Evolutionary conservation across 2,888 invertebrate genomes (phyloP), one percentile per base, ranked within the genome.

Genomic region (Lysandra coridon): DNA sequence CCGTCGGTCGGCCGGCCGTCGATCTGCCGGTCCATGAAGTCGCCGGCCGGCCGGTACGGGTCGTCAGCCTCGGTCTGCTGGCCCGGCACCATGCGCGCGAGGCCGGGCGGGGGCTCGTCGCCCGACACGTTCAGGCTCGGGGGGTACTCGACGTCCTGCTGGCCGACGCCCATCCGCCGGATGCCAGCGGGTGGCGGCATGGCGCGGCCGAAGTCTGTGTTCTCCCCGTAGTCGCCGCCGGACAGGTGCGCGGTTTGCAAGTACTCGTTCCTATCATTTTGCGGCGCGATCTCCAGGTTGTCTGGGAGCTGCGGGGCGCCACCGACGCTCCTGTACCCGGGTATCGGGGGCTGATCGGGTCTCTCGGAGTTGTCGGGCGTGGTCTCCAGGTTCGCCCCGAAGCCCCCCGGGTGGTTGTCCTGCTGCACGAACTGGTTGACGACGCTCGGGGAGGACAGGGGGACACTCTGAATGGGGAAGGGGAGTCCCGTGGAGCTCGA

Each of bases 191-290:
- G 96, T 3, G 96, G 96, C 1, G 96, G 96, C 81, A 95, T 90
- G 80, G 92, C 91, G 82, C 95, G 95, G 80, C 90, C 90, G 74
- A 91, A 92, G 83, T 94, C 92, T 4, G 92, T 91, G 83, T 94
- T 94, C 81, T 92, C 94, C 14, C 88, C 89, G 82, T 91, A 95
- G 83, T 95, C 94, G 12, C 92, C 90, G 83, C 96, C 95, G 1
- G 96, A 97, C 76, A 97, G 89, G 85, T 97, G 97, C 30, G 97
- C 97, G 2, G 97, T 97, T 90, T 97, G 97, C 80, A 97, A 90
- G 87, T 97, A 97, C 87, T 97, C 96, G 87, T 97, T 97, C 80
- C 97, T 94, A 84, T 97, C 97, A 87, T 96, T 96, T 81, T 95
- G 96, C 0, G 96, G 96, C 14, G 95, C 95, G 49, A 96, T 94